phyloP scores from a whole-genome alignment of 2,888 invertebrate species.

The Nymphalis urticae region DNA sequence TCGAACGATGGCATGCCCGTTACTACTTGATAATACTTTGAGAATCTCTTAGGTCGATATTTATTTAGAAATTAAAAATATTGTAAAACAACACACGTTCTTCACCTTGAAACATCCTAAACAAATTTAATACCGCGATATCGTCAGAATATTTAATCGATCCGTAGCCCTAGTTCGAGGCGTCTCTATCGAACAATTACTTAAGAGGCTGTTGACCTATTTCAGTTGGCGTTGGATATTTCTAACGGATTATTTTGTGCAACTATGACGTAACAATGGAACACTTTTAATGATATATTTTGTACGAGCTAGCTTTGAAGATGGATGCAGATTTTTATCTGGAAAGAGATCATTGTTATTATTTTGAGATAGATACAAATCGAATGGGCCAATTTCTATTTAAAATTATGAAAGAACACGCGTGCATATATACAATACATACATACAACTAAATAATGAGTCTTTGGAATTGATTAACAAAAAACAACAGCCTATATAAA shows the following conservation, averaged over 20 bases:
- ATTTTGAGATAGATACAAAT: too few relatives aligned
- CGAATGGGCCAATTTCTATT: too few relatives aligned
- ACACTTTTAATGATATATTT: background rate
- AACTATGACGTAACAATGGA: slow-evolving; percentile 12
- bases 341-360: too few relatives aligned
- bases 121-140: slow-evolving; percentile 20
- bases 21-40: too few relatives aligned
- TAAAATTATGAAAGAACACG: too few relatives aligned
- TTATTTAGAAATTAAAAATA: background rate
- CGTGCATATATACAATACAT: too few relatives aligned
- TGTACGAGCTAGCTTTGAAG: background rate
- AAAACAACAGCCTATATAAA: too few relatives aligned
- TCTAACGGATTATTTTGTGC: slow-evolving; percentile 36
- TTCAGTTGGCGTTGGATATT: slow-evolving; percentile 55
- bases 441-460: too few relatives aligned
- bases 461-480: too few relatives aligned
- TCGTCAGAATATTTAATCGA: slow-evolving; percentile 40
- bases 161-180: slow-evolving; percentile 35
- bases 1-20: too few relatives aligned
- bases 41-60: background rate
- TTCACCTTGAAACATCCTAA: slow-evolving; percentile 16
- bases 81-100: background rate
- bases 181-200: slow-evolving; percentile 58
- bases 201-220: slow-evolving; percentile 66
- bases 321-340: background rate